Percentiles rank a stretch among this genome's conserved stretches.
Evolutionary conservation across 2,888 invertebrate species (phyloP).

Genomic region (Cheilosia soror): DNA sequence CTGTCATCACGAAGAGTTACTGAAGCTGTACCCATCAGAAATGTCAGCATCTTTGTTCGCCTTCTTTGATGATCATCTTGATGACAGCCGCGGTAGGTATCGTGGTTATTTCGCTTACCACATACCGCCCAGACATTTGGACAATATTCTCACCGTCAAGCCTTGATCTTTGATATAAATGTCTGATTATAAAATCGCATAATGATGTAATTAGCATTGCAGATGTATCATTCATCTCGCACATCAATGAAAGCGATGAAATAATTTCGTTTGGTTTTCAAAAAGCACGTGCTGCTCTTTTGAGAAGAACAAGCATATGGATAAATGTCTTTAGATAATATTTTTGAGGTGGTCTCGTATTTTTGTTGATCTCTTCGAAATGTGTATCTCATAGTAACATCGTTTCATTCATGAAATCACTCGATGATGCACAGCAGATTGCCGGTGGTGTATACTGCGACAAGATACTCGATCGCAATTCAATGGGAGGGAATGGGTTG

Average conservation of each 20-base stretch:
- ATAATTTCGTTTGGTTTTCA: slow-evolving; percentile 34
- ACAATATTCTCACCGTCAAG: neutral
- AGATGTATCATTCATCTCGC: slow-evolving; percentile 11
- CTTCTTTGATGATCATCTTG: neutral
- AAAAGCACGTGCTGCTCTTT: slow-evolving; percentile 26
- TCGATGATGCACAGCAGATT: slow-evolving; percentile 9
- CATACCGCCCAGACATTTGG: neutral
- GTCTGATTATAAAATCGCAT: slow-evolving; percentile 17
- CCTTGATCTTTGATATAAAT: slow-evolving; percentile 4
- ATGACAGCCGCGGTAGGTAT: neutral
- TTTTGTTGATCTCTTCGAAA: slow-evolving; percentile 27
- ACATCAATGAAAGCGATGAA: slow-evolving; percentile 5
- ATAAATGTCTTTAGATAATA: slow-evolving; percentile 5
- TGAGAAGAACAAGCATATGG: neutral
- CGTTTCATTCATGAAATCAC: slow-evolving; percentile 57
- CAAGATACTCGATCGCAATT: slow-evolving; percentile 6
- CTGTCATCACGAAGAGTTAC: slow-evolving; percentile 25
- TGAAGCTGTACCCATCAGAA: slow-evolving; percentile 10
- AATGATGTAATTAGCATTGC: slow-evolving; percentile 40
- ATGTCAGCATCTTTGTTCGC: slow-evolving; percentile 5
- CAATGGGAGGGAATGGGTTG: slow-evolving; percentile 27
- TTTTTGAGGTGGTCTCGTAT: slow-evolving; percentile 18
- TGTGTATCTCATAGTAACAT: slow-evolving; percentile 20
- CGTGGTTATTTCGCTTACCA: slow-evolving; percentile 8
- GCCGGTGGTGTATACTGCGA: slow-evolving; percentile 4